Evolutionary conservation across 2,797 vertebrate genomes (phyloP), one percentile per base, ranked within the genome.

Genomic region (Enteromius unitaeniatus): DNA sequence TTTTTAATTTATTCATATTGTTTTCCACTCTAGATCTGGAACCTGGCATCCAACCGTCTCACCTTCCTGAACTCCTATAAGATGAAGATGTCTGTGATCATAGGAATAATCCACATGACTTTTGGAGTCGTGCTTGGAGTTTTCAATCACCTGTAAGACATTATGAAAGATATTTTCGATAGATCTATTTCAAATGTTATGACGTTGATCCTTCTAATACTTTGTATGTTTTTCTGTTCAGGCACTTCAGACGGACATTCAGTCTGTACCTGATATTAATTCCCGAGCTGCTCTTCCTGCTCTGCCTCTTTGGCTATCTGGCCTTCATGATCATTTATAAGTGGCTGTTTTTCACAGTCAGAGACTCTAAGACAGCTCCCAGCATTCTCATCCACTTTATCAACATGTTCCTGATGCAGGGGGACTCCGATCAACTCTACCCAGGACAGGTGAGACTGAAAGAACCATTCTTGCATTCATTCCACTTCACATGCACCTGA

Each of bases 1-100:
- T 3, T 68, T 64, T 72, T 28, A 7, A 31, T 68, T n/a, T 1
- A 19, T 13, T 4, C 11, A 69, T 64, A n/a, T 65, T 80, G 3
- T 87, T 82, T 8, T 88, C 85, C 80, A 37, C 31, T 84, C 19
- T 86, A 99, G 98, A 97, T 99, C 73, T 99, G 98, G 98, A 99
- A 98, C 93, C 91, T 99, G 91, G 97, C 98, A 40, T 91, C 91
- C 76, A 99, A 99, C 86, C 96, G 96, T 2, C 97, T 99, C 81
- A 97, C 95, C 58, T 99, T 99, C 90, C 92, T 99, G 26, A 99
- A 99, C 92, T 99, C 98, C 28, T 99, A 98, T 88, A 99, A 99
- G 89, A 99, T 99, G 98, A 99, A 99, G 93, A 99, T 99, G 98
- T 99, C 98, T 2, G 96, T 99, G 85, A 99, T 99, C 90, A 78